Base-by-base conservation (phyloP, 2,888 invertebrate species). In the Spilarctia lutea region DNA sequence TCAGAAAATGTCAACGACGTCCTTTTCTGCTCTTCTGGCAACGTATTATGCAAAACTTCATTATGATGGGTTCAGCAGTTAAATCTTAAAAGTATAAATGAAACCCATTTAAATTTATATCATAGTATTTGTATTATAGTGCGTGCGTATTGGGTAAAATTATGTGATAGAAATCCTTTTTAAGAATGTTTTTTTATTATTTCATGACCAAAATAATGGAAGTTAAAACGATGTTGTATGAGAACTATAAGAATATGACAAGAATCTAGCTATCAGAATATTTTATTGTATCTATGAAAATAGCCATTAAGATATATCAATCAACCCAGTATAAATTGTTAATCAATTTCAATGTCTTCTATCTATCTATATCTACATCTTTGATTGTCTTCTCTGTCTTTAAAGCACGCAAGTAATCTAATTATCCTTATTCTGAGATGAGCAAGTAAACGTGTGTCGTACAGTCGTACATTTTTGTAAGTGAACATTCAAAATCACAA, bases 401-500 rank as follows among this genome's bases (percentile, higher is more conserved):
- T 39, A 39, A 39, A 39, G 39, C 65, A 63, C 52, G 68, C 30
- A 63, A 68, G 85, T 76, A 83, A 83, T 77, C 77, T 74, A 75
- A 85, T 75, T 74, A 79, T 75, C 75, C 83, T 75, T 78, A 83
- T 83, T 74, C 74, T 68, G 73, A 78, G 81, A 74, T 78, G 79
- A 76, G 76, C 81, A 71, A 71, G 73, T 72, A 75, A 70, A 75
- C 75, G 73, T 85, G 76, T 83, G 81, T 72, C 75, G 75, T 63
- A 75, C 63, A 75, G 77, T 81, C 81, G 83, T 83, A 85, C 80
- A 85, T 85, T 83, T 84, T 84, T 80, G 80, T 81, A 75, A 80
- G 84, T 78, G 84, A 83, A 85, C 80, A 85, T 85, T 83, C 80
- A 83, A 84, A 84, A 85, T 85, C 82, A 83, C 80, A 84, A 84